Conservation (phyloP, 2,888 invertebrate genomes). For the Epinotia ramella region DNA sequence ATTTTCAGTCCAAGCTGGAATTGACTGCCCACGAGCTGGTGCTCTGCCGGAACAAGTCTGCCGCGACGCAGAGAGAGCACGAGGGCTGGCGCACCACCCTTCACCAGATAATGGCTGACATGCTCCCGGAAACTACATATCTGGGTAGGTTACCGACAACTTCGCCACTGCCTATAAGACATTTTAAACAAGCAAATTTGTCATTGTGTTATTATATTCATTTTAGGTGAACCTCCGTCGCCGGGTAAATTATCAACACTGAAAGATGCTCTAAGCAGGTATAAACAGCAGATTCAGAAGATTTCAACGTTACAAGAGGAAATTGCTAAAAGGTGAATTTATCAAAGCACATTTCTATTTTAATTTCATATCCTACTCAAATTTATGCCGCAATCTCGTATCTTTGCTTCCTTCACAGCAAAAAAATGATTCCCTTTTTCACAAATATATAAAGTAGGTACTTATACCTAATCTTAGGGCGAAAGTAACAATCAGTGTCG, state of each 20-base stretch:
- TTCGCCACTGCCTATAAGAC: background rate
- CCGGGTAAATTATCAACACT: conserved; percentile 75
- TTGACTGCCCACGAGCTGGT: conserved; percentile 78
- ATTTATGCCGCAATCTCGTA: background rate
- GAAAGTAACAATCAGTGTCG: too few species aligned
- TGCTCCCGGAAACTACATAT: conserved; percentile 68
- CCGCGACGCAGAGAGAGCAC: conserved; percentile 69
- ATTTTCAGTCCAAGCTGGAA: conserved; percentile 75
- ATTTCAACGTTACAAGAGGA: conserved; percentile 73
- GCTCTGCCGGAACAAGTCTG: conserved; percentile 67
- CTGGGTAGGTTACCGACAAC: conserved; percentile 37
- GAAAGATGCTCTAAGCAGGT: conserved; percentile 73
- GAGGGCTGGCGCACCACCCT: conserved; percentile 74
- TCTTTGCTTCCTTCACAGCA: too few species aligned
- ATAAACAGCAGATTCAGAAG: conserved; percentile 75
- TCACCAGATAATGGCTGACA: conserved; percentile 72
- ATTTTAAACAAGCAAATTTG: background rate
- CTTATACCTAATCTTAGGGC: too few species aligned
- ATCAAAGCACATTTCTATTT: background rate
- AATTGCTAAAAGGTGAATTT: conserved; percentile 68
- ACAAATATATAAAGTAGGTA: background rate
- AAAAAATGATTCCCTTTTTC: background rate
- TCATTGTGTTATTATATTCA: conserved; percentile 6
- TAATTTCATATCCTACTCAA: background rate
- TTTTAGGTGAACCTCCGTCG: conserved; percentile 72